Evolutionary conservation across 2,888 invertebrate species (phyloP).

Genomic region (Acrobasis repandana): DNA sequence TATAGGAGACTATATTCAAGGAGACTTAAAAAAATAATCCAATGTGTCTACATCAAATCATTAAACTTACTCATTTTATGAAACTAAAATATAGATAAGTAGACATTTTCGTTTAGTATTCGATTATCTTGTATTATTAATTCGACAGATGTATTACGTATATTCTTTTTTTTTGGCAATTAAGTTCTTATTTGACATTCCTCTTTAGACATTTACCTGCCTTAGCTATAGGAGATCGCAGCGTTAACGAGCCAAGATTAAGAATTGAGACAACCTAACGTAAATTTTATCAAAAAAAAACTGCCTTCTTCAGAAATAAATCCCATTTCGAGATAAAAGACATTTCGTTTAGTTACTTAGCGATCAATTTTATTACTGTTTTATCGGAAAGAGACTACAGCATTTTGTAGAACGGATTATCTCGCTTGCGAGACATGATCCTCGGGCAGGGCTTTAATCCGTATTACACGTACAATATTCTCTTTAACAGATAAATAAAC

Average conservation of each 20-base stretch:
- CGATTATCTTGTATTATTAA: too few species aligned
- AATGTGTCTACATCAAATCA: too few species aligned
- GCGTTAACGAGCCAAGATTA: conserved; percentile 8
- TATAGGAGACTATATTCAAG: too few species aligned
- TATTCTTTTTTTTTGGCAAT: too few species aligned
- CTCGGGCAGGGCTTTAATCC: background rate
- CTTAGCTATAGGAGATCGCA: background rate
- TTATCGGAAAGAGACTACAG: background rate
- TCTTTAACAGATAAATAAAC: background rate
- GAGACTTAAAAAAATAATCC: too few species aligned
- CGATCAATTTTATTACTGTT: background rate
- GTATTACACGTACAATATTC: background rate
- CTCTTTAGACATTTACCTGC: too few species aligned
- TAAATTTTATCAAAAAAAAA: conserved; percentile 5
- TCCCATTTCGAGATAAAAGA: conserved; percentile 1
- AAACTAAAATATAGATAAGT: too few species aligned
- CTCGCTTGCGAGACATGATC: background rate
- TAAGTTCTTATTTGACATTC: too few species aligned
- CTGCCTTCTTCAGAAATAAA: conserved; percentile 2
- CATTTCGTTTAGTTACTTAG: conserved; percentile 7
- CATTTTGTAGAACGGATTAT: conserved; percentile 6
- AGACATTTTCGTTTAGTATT: too few species aligned
- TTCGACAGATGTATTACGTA: too few species aligned
- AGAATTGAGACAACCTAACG: background rate
- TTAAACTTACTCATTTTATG: too few species aligned